A percentile compares a stretch with the other conserved stretches of the same genome.
These are phyloP conservation scores for Torymus auratus DNA, from an alignment of 2,888 invertebrate genomes.

Conservation along the genomic window DNA sequence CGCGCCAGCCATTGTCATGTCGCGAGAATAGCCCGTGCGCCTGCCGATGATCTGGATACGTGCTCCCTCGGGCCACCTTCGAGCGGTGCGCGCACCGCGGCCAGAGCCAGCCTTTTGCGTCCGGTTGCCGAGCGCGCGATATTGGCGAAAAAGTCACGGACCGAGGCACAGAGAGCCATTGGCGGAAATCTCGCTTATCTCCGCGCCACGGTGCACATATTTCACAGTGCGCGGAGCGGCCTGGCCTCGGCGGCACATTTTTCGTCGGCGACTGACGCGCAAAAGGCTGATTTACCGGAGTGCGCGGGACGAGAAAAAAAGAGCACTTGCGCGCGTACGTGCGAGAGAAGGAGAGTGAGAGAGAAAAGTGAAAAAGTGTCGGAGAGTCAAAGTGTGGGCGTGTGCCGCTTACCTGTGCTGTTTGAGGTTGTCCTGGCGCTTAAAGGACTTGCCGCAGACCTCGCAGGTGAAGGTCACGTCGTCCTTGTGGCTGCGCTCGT, in stretches of 20 bases:
- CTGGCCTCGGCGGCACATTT: neutral
- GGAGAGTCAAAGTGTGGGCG: neutral
- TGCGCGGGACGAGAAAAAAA: too few species aligned
- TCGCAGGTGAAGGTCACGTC: conserved; percentile 97
- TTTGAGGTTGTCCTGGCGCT: conserved; percentile 94
- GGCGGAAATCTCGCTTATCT: too few species aligned
- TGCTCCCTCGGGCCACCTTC: too few species aligned
- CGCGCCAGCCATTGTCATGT: conserved; percentile 29
- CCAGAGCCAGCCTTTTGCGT: neutral
- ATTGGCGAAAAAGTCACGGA: too few species aligned
- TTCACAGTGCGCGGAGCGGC: neutral
- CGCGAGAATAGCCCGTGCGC: conserved; percentile 3
- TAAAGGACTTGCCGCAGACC: conserved; percentile 96
- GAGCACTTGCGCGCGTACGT: neutral
- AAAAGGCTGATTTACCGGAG: neutral
- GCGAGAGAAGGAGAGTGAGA: neutral
- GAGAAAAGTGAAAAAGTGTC: neutral
- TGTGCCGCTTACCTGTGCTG: conserved; percentile 85
- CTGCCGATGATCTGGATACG: conserved; percentile 12
- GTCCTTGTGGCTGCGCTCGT: conserved; percentile 97
- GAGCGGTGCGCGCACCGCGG: neutral
- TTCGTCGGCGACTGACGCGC: too few species aligned
- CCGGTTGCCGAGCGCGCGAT: neutral
- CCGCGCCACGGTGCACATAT: too few species aligned
- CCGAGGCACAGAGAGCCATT: too few species aligned